Evolutionary conservation across 2,797 vertebrate species (phyloP).

Genomic region (Emys orbicularis): DNA sequence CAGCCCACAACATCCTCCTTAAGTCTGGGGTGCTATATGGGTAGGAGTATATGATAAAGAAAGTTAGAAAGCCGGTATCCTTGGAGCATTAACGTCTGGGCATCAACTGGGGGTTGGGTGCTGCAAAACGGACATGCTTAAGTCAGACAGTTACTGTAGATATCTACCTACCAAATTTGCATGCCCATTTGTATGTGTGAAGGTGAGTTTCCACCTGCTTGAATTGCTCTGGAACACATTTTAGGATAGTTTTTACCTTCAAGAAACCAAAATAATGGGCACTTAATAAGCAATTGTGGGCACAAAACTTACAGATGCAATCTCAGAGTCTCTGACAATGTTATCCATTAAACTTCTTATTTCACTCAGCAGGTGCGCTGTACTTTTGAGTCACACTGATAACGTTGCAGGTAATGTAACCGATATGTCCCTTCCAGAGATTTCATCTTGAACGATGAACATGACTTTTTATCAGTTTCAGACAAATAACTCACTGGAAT

Average conservation of each 20-base stretch:
- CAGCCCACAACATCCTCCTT: slow-evolving; percentile 53
- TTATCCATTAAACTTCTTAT: not conserved
- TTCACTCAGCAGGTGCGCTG: not conserved
- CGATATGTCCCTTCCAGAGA: not conserved
- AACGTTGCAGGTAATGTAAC: not conserved
- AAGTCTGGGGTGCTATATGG: slow-evolving; percentile 44
- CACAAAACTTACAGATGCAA: not conserved
- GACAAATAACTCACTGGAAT: not conserved
- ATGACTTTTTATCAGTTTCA: not conserved
- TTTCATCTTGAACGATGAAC: not conserved
- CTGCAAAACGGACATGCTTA: not conserved
- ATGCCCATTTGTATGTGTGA: not conserved
- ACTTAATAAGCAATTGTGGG: not conserved
- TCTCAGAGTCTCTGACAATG: not conserved
- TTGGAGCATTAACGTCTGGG: slow-evolving; percentile 28
- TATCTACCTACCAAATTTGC: not conserved
- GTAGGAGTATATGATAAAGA: slow-evolving; percentile 63
- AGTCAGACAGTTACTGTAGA: not conserved
- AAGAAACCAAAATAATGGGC: not conserved
- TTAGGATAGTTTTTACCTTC: not conserved
- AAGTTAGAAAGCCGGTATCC: slow-evolving; percentile 45
- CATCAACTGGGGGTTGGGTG: slow-evolving; percentile 24
- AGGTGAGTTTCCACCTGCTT: not conserved
- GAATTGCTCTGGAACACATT: not conserved
- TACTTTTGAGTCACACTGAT: not conserved